Percentiles rank a stretch among this genome's conserved stretches.
Conservation (phyloP, 2,113 vertebrate species). For the Porphyrio hochstetteri region DNA sequence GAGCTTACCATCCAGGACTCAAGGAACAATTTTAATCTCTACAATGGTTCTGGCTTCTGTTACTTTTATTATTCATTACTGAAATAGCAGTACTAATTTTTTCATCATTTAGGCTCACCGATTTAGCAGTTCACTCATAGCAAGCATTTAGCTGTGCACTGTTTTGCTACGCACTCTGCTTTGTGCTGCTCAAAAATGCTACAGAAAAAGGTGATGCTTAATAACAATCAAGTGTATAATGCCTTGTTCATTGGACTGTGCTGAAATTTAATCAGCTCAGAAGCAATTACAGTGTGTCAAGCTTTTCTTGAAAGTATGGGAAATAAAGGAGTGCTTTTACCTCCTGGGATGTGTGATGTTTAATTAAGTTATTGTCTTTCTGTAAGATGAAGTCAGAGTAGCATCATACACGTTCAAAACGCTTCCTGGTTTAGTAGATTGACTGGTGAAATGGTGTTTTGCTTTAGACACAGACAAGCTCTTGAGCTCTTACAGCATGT, state of each 20-base stretch:
- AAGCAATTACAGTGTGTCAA: neutral
- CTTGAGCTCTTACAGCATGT: neutral
- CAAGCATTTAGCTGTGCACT: neutral
- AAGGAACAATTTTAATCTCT: neutral
- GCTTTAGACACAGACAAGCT: neutral
- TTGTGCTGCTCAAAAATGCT: neutral
- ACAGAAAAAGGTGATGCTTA: neutral
- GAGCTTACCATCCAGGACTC: neutral
- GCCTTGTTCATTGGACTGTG: neutral
- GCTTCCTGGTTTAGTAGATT: neutral
- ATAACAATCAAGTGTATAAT: neutral
- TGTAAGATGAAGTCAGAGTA: slow-evolving; percentile 36
- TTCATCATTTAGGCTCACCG: neutral
- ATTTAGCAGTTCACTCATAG: neutral
- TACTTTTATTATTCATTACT: neutral
- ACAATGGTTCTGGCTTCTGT: neutral
- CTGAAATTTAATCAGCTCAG: neutral
- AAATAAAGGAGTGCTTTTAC: slow-evolving; percentile 27
- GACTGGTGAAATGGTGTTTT: neutral
- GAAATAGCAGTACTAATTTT: neutral
- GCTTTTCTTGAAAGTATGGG: neutral
- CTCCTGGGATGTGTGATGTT: neutral
- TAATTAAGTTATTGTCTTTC: slow-evolving; percentile 46
- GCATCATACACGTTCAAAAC: neutral
- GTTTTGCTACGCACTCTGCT: neutral